These are phyloP conservation scores for Ochotona princeps DNA, from an alignment of 2,113 vertebrate genomes.

Conservation along the genomic window DNA sequence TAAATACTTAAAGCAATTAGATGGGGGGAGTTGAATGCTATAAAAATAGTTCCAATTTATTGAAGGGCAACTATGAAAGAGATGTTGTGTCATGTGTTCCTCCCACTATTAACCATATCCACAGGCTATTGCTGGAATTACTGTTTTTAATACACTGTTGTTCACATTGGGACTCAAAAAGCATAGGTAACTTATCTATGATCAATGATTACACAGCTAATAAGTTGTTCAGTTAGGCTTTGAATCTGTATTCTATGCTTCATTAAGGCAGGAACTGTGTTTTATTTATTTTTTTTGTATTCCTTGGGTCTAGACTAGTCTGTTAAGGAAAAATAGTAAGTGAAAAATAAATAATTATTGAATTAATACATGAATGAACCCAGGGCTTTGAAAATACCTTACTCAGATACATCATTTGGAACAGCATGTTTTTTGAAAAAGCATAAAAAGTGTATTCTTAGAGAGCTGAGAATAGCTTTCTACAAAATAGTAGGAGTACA, in stretches of 20 bases:
- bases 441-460: not conserved
- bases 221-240: conserved; percentile 6
- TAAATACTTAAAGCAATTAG: not conserved
- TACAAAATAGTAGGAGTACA: not conserved
- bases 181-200: not conserved
- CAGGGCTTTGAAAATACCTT: not conserved
- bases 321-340: not conserved
- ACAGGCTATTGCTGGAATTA: not conserved
- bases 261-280: not conserved
- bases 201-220: not conserved
- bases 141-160: not conserved
- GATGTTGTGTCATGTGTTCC: not conserved
- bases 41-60: not conserved
- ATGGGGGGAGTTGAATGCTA: not conserved
- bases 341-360: not conserved
- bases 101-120: conserved; percentile 10
- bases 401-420: not conserved
- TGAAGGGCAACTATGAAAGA: not conserved
- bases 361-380: not conserved
- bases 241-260: not conserved
- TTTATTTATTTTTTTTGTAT: not conserved
- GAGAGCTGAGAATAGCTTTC: not conserved
- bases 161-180: not conserved
- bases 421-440: not conserved
- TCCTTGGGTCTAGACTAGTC: not conserved